These are phyloP conservation scores for Copidosoma floridanum DNA, from an alignment of 1,140 invertebrate species.

Conservation along the genomic window DNA sequence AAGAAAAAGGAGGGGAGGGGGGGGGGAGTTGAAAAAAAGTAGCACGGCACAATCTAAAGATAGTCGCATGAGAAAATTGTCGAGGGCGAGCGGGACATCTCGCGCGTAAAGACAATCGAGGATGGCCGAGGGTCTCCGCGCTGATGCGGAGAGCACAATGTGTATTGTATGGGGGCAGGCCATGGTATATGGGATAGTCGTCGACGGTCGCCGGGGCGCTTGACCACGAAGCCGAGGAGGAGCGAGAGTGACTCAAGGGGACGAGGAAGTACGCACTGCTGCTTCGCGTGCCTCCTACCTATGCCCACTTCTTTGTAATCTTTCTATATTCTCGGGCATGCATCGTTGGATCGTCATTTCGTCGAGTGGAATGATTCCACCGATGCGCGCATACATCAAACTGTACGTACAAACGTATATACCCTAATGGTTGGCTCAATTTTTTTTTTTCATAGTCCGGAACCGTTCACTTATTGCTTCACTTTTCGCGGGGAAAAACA, in stretches of 20 bases:
- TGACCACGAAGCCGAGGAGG: slow-evolving; percentile 47
- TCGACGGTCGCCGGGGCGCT: not conserved
- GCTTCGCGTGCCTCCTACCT: slow-evolving; percentile 33
- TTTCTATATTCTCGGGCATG: no score
- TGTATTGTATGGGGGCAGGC: no score
- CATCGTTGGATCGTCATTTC: no score
- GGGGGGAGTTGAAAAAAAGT: not conserved
- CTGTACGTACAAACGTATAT: no score
- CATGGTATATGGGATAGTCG: no score
- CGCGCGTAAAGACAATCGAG: slow-evolving; percentile 25
- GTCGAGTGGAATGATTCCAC: no score
- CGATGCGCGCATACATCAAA: no score
- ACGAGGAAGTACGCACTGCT: slow-evolving; percentile 54
- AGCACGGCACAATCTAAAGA: slow-evolving; percentile 10
- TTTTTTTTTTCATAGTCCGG: no score
- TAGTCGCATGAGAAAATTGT: slow-evolving; percentile 15
- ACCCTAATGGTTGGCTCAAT: no score
- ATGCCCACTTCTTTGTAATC: slow-evolving; percentile 12
- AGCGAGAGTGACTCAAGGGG: slow-evolving; percentile 49
- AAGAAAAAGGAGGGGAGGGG: not conserved
- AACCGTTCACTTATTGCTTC: no score
- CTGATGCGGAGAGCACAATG: no score
- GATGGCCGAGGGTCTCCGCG: not conserved
- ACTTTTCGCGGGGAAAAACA: no score
- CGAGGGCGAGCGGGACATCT: slow-evolving; percentile 1